Conservation (phyloP, 2,797 vertebrate genomes). For the Melanotaenia nigrans region DNA sequence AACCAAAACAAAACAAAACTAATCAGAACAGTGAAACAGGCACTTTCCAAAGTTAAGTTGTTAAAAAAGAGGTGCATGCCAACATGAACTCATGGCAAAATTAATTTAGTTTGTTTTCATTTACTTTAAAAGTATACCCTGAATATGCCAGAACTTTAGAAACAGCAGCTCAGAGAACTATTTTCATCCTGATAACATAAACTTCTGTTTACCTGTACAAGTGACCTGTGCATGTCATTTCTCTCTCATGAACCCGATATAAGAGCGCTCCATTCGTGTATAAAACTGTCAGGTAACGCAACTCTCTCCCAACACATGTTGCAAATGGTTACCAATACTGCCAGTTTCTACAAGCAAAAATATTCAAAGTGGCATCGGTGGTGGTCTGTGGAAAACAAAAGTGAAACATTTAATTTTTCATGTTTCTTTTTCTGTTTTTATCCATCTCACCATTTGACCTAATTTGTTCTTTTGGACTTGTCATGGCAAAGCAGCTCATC, state of each 20-base stretch:
- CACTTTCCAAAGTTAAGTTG: slow-evolving; percentile 7
- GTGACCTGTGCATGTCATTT: slow-evolving; percentile 45
- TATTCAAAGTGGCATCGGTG: slow-evolving; percentile 63
- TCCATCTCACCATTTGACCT: slow-evolving; percentile 77
- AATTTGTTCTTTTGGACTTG: slow-evolving; percentile 82
- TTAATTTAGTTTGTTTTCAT: slow-evolving; percentile 29
- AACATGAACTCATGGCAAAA: slow-evolving; percentile 36
- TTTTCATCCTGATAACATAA: slow-evolving; percentile 48
- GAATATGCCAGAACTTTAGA: slow-evolving; percentile 47
- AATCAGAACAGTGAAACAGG: slow-evolving; percentile 12
- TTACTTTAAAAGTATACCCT: slow-evolving; percentile 41
- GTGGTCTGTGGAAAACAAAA: slow-evolving; percentile 55
- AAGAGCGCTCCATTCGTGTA: slow-evolving; percentile 50
- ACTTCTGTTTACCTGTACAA: slow-evolving; percentile 57
- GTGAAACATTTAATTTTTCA: slow-evolving; percentile 72
- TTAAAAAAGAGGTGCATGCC: slow-evolving; percentile 4
- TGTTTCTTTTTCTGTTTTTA: slow-evolving; percentile 62
- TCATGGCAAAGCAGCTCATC: slow-evolving; percentile 76
- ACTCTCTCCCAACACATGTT: slow-evolving; percentile 51
- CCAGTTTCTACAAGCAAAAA: slow-evolving; percentile 58
- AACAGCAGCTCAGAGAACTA: slow-evolving; percentile 26
- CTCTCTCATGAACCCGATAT: slow-evolving; percentile 41
- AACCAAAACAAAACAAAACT: too few species aligned
- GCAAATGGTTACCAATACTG: slow-evolving; percentile 67
- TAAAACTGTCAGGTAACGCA: slow-evolving; percentile 68